These are phyloP conservation scores for Elaphurus davidianus DNA, from an alignment of 2,113 vertebrate genomes.

Conservation along the genomic window DNA sequence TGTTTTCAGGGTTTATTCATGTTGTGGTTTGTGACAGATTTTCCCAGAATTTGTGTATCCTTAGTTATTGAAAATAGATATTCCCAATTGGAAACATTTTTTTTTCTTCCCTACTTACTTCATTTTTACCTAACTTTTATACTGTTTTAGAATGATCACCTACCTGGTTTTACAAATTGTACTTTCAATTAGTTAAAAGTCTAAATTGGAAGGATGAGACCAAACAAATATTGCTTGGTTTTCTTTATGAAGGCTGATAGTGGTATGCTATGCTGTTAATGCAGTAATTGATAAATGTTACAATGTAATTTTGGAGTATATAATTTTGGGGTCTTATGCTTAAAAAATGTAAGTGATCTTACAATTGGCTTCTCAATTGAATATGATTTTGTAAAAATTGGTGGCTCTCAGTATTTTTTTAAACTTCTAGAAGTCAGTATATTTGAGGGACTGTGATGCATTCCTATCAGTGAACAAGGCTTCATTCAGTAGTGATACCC, in stretches of 20 bases:
- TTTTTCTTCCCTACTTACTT: not conserved
- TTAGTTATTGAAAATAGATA: not conserved
- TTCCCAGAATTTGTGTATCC: not conserved
- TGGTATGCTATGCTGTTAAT: not conserved
- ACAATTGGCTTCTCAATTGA: not conserved
- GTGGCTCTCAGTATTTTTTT: not conserved
- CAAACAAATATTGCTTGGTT: not conserved
- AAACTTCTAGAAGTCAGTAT: not conserved
- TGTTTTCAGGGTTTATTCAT: not conserved
- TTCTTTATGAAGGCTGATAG: not conserved
- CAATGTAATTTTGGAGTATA: not conserved
- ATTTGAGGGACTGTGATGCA: not conserved
- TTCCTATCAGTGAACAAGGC: not conserved
- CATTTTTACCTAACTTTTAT: constrained; percentile 2
- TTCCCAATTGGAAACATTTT: not conserved
- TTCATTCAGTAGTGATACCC: not conserved
- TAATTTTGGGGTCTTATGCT: not conserved
- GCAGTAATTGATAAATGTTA: not conserved
- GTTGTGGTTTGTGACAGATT: not conserved
- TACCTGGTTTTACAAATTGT: constrained; percentile 3
- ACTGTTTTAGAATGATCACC: not conserved
- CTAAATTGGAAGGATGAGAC: not conserved
- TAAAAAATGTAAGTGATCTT: not conserved
- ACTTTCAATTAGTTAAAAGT: constrained; percentile 3
- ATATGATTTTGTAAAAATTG: constrained; percentile 26